Conservation (phyloP, 2,113 vertebrate species). For the Gorilla gorilla region DNA sequence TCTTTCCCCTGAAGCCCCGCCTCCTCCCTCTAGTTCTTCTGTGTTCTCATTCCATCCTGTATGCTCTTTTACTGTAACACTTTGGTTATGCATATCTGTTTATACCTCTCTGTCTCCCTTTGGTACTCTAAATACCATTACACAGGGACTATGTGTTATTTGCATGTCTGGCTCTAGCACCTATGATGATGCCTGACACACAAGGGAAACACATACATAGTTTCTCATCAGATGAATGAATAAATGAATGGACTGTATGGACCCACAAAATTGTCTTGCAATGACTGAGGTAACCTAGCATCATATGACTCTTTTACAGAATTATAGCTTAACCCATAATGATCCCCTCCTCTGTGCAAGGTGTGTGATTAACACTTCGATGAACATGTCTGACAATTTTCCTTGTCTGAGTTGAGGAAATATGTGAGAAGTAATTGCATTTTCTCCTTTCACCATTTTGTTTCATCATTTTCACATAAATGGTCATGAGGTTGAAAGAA, state of each 20-base stretch:
- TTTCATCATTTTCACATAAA: background rate
- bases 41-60: accelerated
- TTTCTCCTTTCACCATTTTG: background rate
- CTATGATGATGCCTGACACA: accelerated
- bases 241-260: accelerated
- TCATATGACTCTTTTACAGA: background rate
- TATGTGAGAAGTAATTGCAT: accelerated
- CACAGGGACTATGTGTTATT: accelerated
- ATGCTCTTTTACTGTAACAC: accelerated
- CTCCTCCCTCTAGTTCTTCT: background rate
- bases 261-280: too few species aligned
- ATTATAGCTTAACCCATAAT: accelerated
- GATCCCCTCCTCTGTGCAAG: background rate
- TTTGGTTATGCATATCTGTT: accelerated
- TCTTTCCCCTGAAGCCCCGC: background rate
- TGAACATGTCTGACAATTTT: accelerated
- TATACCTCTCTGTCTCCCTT: accelerated
- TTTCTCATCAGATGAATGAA: background rate
- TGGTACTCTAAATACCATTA: accelerated
- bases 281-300: background rate
- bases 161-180: accelerated
- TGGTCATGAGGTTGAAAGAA: background rate
- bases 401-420: too few species aligned
- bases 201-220: accelerated
- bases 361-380: accelerated